Base-by-base conservation (phyloP, 1,140 invertebrate genomes). In the Saccostrea echinata region DNA sequence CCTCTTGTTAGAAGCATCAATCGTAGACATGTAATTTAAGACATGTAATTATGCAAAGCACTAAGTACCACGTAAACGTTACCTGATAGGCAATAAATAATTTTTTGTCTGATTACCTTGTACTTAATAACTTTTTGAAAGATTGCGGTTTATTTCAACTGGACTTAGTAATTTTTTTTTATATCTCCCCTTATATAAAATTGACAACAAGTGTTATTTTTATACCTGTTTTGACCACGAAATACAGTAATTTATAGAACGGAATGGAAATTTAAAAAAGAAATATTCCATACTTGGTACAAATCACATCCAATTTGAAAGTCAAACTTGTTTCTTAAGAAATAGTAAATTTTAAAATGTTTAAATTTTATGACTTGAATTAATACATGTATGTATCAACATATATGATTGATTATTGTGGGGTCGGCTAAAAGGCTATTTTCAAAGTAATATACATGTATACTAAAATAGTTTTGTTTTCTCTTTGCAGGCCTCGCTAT, bases 41-140 rank as follows among this genome's bases (percentile, higher is more conserved):
- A 30, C 68, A 3, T 76, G 68, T 76, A 76, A 76, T 76, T 76
- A 76, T 76, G 68, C 68, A 33, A 76, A 76, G 27, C 68, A 76
- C 9, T 33, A 76, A 76, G 30, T 24, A 76, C 68, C 3, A 76
- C 4, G 24, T 76, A 33, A 33, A 76, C 11, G 68, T 16, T 33
- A 61, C 55, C 55, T 61, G 55, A 61, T 21, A 2, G 55, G 16
- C 55, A 61, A 61, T 61, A 61, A 61, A 61, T 61, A 61, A 61
- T 61, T 61, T n/a, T 61, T 61, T n/a, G 55, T 61, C 55, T 61
- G 55, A 61, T 61, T 61, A 16, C 16, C 16, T 61, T n/a, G 55
- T 61, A 61, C 55, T 61, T 18, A 21, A 61, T 61, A 61, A 61
- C 55, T 61, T 61, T 43, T 61, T 61, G n/a, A 61, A 61, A 18